These are phyloP conservation scores for Drosophila triauraria DNA, from an alignment of 1,140 invertebrate species.

Conservation along the genomic window DNA sequence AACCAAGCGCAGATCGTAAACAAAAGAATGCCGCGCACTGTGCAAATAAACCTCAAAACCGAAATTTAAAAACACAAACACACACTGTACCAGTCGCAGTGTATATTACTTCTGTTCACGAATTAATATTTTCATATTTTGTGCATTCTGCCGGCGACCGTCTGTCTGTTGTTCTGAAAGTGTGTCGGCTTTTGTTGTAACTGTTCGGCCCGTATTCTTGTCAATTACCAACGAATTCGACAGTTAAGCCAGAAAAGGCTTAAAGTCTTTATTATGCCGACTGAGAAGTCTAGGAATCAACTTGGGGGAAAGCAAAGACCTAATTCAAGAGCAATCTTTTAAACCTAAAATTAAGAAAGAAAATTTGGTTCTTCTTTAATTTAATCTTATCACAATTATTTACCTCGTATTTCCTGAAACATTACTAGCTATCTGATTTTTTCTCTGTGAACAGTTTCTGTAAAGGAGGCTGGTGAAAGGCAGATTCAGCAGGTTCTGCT, in stretches of 20 bases:
- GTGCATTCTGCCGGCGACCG: conserved; percentile 50
- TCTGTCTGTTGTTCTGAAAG: conserved; percentile 55
- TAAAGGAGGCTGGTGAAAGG: conserved; percentile 19
- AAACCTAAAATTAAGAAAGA: not conserved
- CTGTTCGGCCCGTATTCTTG: conserved; percentile 62
- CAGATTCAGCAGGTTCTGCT: conserved; percentile 15
- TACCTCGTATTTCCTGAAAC: not conserved
- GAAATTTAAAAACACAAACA: conserved; percentile 39
- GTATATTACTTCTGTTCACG: conserved; percentile 37
- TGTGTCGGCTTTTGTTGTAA: conserved; percentile 60
- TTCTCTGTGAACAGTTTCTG: not conserved
- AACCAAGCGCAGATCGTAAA: conserved; percentile 52
- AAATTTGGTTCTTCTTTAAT: too few relatives aligned
- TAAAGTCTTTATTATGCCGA: not conserved
- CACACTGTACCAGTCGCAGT: conserved; percentile 7
- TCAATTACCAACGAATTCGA: conserved; percentile 39
- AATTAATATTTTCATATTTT: conserved; percentile 55
- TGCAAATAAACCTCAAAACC: conserved; percentile 55
- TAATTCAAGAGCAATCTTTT: not conserved
- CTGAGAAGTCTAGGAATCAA: conserved; percentile 5
- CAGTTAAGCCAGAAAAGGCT: conserved; percentile 17
- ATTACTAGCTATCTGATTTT: too few relatives aligned
- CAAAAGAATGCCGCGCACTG: conserved; percentile 44
- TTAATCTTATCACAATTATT: not conserved
- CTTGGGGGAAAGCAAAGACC: not conserved